A percentile compares a stretch with the other conserved stretches of the same genome.
Conservation (phyloP, 2,888 invertebrate species). For the Noctua fimbriata region DNA sequence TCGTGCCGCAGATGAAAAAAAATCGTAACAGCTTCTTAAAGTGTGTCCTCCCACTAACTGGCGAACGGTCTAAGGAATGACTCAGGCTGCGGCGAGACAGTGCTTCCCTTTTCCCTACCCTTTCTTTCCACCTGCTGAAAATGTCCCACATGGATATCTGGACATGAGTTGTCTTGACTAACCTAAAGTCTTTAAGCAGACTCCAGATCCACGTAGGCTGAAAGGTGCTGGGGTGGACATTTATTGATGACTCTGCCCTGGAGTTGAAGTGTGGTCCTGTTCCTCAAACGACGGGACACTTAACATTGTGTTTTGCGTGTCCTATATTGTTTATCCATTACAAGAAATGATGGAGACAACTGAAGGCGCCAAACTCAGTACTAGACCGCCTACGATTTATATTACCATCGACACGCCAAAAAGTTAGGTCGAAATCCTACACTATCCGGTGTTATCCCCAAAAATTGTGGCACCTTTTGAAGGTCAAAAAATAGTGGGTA, state of each 20-base stretch:
- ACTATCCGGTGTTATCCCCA: background rate
- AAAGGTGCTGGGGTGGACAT: background rate
- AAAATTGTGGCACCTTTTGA: background rate
- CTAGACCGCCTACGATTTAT: background rate
- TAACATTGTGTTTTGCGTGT: background rate
- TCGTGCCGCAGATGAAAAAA: background rate
- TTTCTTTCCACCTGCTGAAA: background rate
- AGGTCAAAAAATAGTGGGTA: background rate
- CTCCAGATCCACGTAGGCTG: background rate
- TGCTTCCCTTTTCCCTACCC: background rate
- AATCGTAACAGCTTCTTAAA: background rate
- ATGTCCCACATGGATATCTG: background rate
- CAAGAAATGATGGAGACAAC: background rate
- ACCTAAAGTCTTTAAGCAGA: background rate
- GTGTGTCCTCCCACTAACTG: background rate
- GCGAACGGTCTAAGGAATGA: background rate
- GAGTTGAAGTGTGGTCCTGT: background rate
- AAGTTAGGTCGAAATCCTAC: background rate
- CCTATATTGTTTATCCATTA: background rate
- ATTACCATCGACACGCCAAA: background rate
- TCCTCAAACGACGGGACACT: background rate
- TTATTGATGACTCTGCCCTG: no score
- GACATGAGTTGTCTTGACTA: background rate
- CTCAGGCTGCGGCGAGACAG: background rate
- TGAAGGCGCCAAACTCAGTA: background rate